phyloP scores from a whole-genome alignment of 2,797 vertebrate genomes.

The Hephaestus fuliginosus region DNA sequence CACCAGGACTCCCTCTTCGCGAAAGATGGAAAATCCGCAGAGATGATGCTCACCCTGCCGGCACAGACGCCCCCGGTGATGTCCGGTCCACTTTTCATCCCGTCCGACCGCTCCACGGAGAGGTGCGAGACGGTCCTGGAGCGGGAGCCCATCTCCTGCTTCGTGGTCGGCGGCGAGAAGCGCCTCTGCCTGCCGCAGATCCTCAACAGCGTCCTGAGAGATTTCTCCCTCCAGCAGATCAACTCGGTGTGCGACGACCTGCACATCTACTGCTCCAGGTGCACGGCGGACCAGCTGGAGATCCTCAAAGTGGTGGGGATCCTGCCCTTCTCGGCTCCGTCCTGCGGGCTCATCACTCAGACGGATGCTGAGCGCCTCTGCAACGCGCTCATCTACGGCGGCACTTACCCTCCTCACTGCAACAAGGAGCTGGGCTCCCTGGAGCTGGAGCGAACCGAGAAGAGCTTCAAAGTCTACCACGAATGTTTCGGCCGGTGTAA shows the following conservation, averaged over 20 bases:
- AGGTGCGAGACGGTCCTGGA: conserved; percentile 95
- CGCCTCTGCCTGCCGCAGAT: conserved; percentile 97
- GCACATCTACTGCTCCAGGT: conserved; percentile 97
- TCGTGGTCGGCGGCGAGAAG: conserved; percentile 97
- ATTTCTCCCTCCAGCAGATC: conserved; percentile 97
- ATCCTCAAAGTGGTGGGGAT: conserved; percentile 97
- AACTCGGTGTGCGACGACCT: conserved; percentile 97
- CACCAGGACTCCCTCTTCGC: conserved; percentile 94
- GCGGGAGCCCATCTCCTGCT: conserved; percentile 96
- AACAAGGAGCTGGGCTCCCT: conserved; percentile 86
- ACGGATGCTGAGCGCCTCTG: conserved; percentile 98
- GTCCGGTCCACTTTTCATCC: conserved; percentile 94
- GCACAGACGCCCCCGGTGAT: conserved; percentile 89
- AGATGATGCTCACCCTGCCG: conserved; percentile 88
- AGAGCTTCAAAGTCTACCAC: conserved; percentile 96
- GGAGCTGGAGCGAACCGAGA: conserved; percentile 91
- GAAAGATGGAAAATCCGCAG: conserved; percentile 92
- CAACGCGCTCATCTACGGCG: conserved; percentile 94
- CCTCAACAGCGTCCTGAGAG: conserved; percentile 96
- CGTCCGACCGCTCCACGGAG: conserved; percentile 96
- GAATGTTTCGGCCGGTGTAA: conserved; percentile 97
- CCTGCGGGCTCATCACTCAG: conserved; percentile 96
- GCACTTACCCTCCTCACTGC: conserved; percentile 84
- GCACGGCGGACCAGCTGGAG: conserved; percentile 96
- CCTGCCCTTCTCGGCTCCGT: conserved; percentile 96